Conservation (phyloP, 1,140 invertebrate genomes). For the Euschistus heros region DNA sequence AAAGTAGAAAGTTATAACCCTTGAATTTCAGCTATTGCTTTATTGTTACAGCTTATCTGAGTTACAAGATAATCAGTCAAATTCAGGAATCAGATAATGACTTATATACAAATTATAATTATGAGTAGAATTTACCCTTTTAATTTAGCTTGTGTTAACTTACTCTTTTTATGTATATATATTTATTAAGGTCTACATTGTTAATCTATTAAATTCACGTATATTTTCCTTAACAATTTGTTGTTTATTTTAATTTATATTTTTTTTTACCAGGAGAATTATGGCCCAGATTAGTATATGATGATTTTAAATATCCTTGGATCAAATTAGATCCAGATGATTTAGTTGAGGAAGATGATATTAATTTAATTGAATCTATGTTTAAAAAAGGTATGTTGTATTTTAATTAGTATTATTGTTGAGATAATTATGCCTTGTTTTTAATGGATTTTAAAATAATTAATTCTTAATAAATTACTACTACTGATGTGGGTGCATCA, state of each 20-base stretch:
- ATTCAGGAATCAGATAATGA: not conserved
- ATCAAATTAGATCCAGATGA: slow-evolving; percentile 9
- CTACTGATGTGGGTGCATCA: too few relatives aligned
- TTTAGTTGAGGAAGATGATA: not conserved
- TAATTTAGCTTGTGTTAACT: too few relatives aligned
- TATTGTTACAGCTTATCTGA: not conserved
- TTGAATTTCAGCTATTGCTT: too few relatives aligned
- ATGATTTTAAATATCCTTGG: slow-evolving; percentile 1
- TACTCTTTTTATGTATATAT: not conserved
- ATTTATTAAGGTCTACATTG: not conserved
- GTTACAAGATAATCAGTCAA: too few relatives aligned
- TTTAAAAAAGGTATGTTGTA: not conserved
- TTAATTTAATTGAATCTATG: not conserved
- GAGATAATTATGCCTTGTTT: too few relatives aligned
- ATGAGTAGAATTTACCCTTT: not conserved
- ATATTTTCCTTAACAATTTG: not conserved
- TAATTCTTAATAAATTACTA: too few relatives aligned
- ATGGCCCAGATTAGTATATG: not conserved
- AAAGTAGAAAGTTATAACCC: too few relatives aligned
- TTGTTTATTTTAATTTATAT: not conserved
- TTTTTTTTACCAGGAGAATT: not conserved
- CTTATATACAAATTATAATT: not conserved
- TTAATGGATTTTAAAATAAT: too few relatives aligned
- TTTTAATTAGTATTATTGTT: too few relatives aligned
- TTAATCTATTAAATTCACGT: not conserved